Base-by-base conservation (phyloP, 1,140 invertebrate genomes). In the Uloborus diversus region DNA sequence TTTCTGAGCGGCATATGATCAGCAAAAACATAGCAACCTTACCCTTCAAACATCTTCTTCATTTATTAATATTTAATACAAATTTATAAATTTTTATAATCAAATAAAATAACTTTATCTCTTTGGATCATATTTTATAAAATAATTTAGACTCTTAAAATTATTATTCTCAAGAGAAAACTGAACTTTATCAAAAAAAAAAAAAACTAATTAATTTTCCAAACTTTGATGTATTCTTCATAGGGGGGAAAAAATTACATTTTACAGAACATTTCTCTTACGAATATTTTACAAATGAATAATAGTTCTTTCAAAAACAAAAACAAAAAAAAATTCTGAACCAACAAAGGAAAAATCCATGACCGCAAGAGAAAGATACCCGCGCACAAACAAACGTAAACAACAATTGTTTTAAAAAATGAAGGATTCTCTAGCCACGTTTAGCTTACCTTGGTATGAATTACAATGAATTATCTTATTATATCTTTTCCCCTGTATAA, bases 371-470 rank as follows among this genome's bases (percentile, higher is more conserved):
- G 37, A 9, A 42, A 42, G 37, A 13, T 13, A 17, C 17, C 0
- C 17, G 37, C 17, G 2, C 37, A 13, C 17, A 13, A 13, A 42
- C 37, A 17, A 42, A 17, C 37, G 25, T 11, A 49, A 47, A 49
- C 11, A 32, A 37, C 7, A 2, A 32, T 64, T 25, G 23, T 17
- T 5, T 28, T 27, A 23, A 20, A 70, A 20, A 47, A 73, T 73
- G 69, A 9, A 47, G 13, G 62, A 68, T 23, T 35, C 25, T n/a
- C 32, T 78, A 57, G 75, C 66, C 4, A 59, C 53, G 14, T 35
- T 75, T 61, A 81, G 80, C 47, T 66, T 81, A 51, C 81, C 81
- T 27, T 81, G 81, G 81, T 81, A 64, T 69, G 61, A 23, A 23
- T 30, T 30, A 56, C 3, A 37, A 76, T 23, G 14, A 4, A 13